A percentile compares a stretch with the other conserved stretches of the same genome.
Evolutionary conservation across 2,888 invertebrate genomes (phyloP).

Genomic region (Leptinotarsa peninsularis): DNA sequence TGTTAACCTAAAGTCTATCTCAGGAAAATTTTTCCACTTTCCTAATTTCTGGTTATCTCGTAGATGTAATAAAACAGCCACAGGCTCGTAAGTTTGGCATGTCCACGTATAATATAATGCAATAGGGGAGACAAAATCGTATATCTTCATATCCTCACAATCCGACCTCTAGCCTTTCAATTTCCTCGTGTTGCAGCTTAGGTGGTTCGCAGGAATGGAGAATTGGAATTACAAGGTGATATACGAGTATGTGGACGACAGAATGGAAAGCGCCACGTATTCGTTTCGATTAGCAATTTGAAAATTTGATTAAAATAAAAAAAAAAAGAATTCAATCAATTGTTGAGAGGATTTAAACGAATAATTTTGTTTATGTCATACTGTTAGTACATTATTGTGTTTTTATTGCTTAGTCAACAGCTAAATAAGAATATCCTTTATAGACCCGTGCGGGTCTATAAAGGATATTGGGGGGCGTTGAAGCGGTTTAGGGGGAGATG

Average conservation of each 20-base stretch:
- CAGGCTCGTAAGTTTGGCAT: slow-evolving; percentile 2
- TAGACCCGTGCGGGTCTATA: no score
- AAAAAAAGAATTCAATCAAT: neutral
- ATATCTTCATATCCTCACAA: slow-evolving; percentile 16
- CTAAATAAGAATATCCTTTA: no score
- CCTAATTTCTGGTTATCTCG: neutral
- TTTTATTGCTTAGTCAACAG: no score
- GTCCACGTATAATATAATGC: slow-evolving; percentile 11
- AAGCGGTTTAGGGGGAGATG: no score
- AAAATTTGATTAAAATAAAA: neutral
- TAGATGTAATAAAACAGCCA: neutral
- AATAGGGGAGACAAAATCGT: slow-evolving; percentile 4
- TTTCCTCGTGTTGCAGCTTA: slow-evolving; percentile 18
- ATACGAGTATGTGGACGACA: neutral
- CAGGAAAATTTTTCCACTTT: neutral
- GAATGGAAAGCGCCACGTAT: neutral
- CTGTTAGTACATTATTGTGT: no score
- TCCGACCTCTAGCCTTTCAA: slow-evolving; percentile 12
- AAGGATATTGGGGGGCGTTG: no score
- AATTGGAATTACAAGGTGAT: slow-evolving; percentile 10
- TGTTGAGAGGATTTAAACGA: no score
- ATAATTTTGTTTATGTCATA: no score
- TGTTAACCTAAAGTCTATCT: neutral
- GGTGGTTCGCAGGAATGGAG: neutral
- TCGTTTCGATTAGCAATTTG: slow-evolving; percentile 10